Conservation (phyloP, 2,113 vertebrate species). For the Oxygymnocypris stewartii region DNA sequence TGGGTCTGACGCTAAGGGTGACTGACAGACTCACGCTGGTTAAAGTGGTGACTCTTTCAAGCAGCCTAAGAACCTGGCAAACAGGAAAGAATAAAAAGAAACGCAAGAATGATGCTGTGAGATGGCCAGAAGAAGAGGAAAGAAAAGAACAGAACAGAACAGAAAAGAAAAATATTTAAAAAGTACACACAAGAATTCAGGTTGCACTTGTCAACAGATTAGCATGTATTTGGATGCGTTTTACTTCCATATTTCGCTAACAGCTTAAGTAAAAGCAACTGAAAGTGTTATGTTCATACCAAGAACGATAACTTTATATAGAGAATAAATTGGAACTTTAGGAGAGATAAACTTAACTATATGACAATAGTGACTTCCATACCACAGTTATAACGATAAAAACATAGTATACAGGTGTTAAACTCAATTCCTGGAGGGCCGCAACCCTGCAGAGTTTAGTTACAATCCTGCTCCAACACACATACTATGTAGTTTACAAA, state of each 20-base stretch:
- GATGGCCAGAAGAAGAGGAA: constrained; percentile 64
- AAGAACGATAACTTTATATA: not conserved
- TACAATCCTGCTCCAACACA: too few relatives aligned
- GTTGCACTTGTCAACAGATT: constrained; percentile 53
- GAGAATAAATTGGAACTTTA: not conserved
- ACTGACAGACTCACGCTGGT: constrained; percentile 81
- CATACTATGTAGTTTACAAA: too few relatives aligned
- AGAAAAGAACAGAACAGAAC: constrained; percentile 61
- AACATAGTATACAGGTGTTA: too few relatives aligned
- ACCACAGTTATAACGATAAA: not conserved
- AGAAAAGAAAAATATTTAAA: constrained; percentile 56
- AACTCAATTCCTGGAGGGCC: too few relatives aligned
- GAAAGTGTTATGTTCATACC: constrained; percentile 1
- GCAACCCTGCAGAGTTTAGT: too few relatives aligned
- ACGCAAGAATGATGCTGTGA: constrained; percentile 72
- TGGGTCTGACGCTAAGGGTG: constrained; percentile 66
- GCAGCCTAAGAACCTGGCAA: constrained; percentile 81
- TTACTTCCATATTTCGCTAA: constrained; percentile 24
- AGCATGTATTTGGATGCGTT: constrained; percentile 40
- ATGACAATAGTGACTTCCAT: not conserved
- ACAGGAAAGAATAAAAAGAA: constrained; percentile 73
- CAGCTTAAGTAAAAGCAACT: constrained; percentile 29
- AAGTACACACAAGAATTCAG: constrained; percentile 65
- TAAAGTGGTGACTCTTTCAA: constrained; percentile 82
- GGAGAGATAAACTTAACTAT: not conserved